Conservation (phyloP, 1,140 invertebrate species). For the Colletes gigas region DNA sequence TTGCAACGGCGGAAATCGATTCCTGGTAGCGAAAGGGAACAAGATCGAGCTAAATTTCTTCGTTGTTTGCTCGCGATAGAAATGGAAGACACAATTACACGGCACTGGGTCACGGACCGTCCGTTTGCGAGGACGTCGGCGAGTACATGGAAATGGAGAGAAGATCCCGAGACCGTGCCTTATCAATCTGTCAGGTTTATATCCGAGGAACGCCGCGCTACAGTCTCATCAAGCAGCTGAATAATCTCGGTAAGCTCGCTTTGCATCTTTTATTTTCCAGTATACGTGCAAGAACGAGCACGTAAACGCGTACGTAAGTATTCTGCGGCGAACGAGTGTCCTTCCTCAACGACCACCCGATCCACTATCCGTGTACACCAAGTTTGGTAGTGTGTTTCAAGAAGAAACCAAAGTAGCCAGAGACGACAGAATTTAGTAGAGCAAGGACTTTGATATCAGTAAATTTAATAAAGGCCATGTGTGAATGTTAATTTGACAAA, state of each 20-base stretch:
- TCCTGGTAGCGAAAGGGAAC: neutral
- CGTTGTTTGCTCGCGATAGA: conserved; percentile 66
- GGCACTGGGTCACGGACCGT: conserved; percentile 83
- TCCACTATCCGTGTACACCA: too few relatives aligned
- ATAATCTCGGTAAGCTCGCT: conserved; percentile 85
- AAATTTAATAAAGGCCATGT: too few relatives aligned
- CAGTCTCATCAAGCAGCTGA: conserved; percentile 87
- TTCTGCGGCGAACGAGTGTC: neutral
- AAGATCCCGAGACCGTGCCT: conserved; percentile 83
- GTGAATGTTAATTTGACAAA: too few relatives aligned
- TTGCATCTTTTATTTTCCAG: neutral
- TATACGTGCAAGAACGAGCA: neutral
- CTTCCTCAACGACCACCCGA: too few relatives aligned
- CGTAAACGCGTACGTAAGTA: neutral
- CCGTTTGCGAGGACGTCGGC: conserved; percentile 80
- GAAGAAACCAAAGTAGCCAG: too few relatives aligned
- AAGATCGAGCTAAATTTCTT: neutral
- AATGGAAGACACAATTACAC: conserved; percentile 86
- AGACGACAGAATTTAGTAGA: too few relatives aligned
- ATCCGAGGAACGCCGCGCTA: conserved; percentile 86
- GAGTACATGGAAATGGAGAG: conserved; percentile 86
- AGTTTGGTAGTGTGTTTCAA: too few relatives aligned
- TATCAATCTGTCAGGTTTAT: conserved; percentile 85
- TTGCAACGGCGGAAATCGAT: neutral
- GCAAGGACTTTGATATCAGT: too few relatives aligned